Base-by-base conservation (phyloP, 1,140 invertebrate genomes). In the Cherax destructor region DNA sequence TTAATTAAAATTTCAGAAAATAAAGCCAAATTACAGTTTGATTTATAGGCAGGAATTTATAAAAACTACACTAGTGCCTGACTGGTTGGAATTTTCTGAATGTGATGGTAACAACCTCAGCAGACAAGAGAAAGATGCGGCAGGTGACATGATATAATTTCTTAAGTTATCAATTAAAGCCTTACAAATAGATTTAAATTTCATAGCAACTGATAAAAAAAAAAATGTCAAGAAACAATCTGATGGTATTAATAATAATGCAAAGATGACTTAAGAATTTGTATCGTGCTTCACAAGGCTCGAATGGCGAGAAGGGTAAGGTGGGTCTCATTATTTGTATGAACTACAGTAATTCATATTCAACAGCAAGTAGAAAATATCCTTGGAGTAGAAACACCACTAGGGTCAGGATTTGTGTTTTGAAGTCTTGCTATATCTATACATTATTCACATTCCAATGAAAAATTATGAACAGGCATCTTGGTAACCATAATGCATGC, bases 401-500 rank as follows among this genome's bases (percentile, higher is more conserved):
- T 24, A 74, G 24, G 69, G 24, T 76, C n/a, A 76, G 47, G 69
- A 50, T 72, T 41, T 86, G 83, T 86, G 69, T 86, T 86, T 86
- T 86, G 80, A 83, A 80, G 77, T 88, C 50, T 65, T 41, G 18
- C 21, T 6, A 10, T 74, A 88, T 88, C 59, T 56, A 77, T 13
- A 49, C 24, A 49, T 41, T 80, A 69, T 88, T 80, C 86, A 88
- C 77, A 88, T 47, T 88, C 76, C 77, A 88, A 52, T 87, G 76
- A 69, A 86, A 50, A 9, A 74, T 86, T 72, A 76, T 86, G 83
- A 47, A 79, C 86, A 80, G 61, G 74, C 41, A 80, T 61, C 24
- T 69, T 88, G 77, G 77, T 88, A 80, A 88, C 77, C 86, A 79
- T 78, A 41, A 41, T 49, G 47, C 41, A 88, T 88, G 86, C 86